Base-by-base conservation (phyloP, 1,140 invertebrate species). In the Tetragnatha versicolor region DNA sequence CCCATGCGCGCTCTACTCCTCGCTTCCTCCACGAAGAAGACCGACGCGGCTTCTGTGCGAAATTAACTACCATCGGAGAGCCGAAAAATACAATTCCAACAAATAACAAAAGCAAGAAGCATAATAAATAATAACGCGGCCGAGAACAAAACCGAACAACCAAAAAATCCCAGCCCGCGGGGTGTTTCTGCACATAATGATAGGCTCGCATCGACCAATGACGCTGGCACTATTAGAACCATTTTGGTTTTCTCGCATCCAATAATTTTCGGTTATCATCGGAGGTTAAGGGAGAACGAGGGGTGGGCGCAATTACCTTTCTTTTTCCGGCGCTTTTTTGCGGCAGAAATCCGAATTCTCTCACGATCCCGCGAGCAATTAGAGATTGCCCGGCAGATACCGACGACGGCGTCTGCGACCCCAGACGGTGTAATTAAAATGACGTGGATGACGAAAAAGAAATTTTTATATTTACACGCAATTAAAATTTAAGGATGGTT, bases 221-320 rank as follows among this genome's bases (percentile, higher is more conserved):
- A 33, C 45, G 31, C 27, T 47, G 27, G 42, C 53, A 61, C 70
- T 33, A 75, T 61, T 75, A 75, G 53, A 33, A n/a, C 39, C 27
- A 61, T 45, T 75, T 75, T 61, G 25, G 55, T 17, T 29, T 75
- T 75, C 39, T 20, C 33, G 70, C 53, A 61, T 75, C 70, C 58
- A 66, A 61, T 75, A 75, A 75, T 75, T 61, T 75, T 75, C 29
- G 55, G 55, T 27, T 75, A 75, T 75, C 55, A 75, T 61, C 70
- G 69, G 61, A 75, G 33, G 20, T 61, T 61, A 22, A n/a, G 69
- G 69, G 29, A n/a, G n/a, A 33, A 29, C 29, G 29, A 25, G 66
- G 33, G 49, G 65, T 51, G 65, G 31, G 45, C 20, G 33, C 45
- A 20, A 33, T 31, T 27, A 9, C 51, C 20, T 47, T 47, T 47